Base-by-base conservation (phyloP, 2,113 vertebrate species). In the Cacatua alba region DNA sequence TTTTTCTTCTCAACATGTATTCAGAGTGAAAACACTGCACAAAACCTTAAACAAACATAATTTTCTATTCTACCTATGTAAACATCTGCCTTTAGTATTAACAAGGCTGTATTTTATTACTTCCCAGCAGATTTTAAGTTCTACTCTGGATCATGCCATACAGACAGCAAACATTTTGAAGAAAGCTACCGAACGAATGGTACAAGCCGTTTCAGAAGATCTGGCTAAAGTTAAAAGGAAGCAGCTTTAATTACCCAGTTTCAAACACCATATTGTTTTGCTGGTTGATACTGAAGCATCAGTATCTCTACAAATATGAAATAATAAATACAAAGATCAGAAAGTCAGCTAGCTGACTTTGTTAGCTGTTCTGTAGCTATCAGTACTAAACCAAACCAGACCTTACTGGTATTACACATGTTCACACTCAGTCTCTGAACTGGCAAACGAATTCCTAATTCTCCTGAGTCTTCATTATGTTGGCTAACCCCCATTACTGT, bases 141-240 rank as follows among this genome's bases (percentile, higher is more conserved):
- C 77, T 18, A 97, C 98, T 80, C 95, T 99, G 95, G 99, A 99
- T 96, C 97, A 97, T 76, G 99, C 99, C 49, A 98, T 99, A 63
- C 97, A 98, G 88, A 98, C 98, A 68, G 99, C 99, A 20, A 98
- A 95, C 76, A 94, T 81, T 71, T 97, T 99, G 98, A 99, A 99
- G 98, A 98, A 96, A 97, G 98, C 98, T 37, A 99, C 99, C 4
- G 99, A 99, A 92, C 97, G 89, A 71, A 99, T 99, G 98, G 98
- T 98, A 51, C 98, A 83, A 92, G 97, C 89, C 6, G 97, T 99
- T 82, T 98, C 98, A 72, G 97, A 98, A 90, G 99, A 99, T 86
- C 97, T 99, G 91, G 97, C 97, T 91, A 97, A 98, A 96, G 96
- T 97, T 52, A 96, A 97, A 57, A 98, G 63, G 41, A 90, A 11